Percentiles rank a stretch among this genome's conserved stretches.
phyloP scores from a whole-genome alignment of 2,888 invertebrate species.

The Crematogaster levior region DNA sequence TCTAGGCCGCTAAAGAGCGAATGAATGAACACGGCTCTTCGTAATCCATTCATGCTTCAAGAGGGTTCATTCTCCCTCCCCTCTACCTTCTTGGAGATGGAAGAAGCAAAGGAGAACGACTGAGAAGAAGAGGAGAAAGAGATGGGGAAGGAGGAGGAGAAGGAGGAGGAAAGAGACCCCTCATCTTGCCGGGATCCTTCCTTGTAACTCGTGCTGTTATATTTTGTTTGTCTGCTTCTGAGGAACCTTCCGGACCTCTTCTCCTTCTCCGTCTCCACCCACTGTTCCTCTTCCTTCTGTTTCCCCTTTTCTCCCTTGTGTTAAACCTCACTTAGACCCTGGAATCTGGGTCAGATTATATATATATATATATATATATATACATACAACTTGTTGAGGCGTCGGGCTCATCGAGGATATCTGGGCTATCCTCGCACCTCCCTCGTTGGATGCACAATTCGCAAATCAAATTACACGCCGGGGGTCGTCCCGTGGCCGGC shows the following conservation, averaged over 20 bases:
- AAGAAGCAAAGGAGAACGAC: slow-evolving; percentile 26
- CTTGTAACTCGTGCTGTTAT: slow-evolving; percentile 81
- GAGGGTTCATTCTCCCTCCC: slow-evolving; percentile 77
- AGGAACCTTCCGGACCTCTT: slow-evolving; percentile 75
- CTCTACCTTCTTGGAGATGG: slow-evolving; percentile 70
- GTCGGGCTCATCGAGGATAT: slow-evolving; percentile 69
- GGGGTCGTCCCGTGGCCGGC: slow-evolving; percentile 25
- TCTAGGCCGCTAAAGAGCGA: slow-evolving; percentile 83
- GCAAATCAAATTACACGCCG: slow-evolving; percentile 72
- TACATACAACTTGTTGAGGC: slow-evolving; percentile 80
- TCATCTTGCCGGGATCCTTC: slow-evolving; percentile 78
- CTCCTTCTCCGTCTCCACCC: slow-evolving; percentile 56
- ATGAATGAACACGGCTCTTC: slow-evolving; percentile 84
- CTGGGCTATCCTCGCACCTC: slow-evolving; percentile 63
- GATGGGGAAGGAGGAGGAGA: slow-evolving; percentile 20
- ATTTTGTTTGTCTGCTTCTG: slow-evolving; percentile 83
- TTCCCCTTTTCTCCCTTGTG: slow-evolving; percentile 73
- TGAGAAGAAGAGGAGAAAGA: slow-evolving; percentile 31
- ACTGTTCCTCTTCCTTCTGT: slow-evolving; percentile 54
- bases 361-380: slow-evolving; percentile 81
- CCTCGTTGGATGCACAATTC: slow-evolving; percentile 64
- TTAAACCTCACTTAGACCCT: slow-evolving; percentile 81
- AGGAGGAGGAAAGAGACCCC: slow-evolving; percentile 72
- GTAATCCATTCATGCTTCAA: slow-evolving; percentile 85
- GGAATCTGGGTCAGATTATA: slow-evolving; percentile 83